Evolutionary conservation across 2,888 invertebrate species (phyloP).

Genomic region (Oeneis ivallda): DNA sequence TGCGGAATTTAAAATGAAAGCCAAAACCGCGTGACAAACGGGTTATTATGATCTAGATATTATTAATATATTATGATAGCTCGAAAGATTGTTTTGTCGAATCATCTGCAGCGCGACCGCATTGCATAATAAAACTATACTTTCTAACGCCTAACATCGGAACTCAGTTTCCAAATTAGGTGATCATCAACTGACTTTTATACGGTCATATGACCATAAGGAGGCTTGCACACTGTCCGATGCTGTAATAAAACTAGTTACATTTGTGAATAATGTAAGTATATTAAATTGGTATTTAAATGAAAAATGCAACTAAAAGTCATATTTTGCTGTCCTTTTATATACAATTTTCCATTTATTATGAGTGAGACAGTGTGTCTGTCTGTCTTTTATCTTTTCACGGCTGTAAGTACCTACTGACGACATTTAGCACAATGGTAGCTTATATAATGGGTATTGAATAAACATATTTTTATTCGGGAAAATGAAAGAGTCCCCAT

Average conservation of each 20-base stretch:
- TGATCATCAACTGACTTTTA: conserved; percentile 12
- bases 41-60: no score
- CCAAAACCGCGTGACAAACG: no score
- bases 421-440: no score
- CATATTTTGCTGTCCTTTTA: not conserved
- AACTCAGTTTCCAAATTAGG: conserved; percentile 25
- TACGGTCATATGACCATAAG: conserved; percentile 28
- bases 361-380: no score
- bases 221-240: conserved; percentile 21
- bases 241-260: not conserved
- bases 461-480: no score
- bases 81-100: not conserved
- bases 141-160: conserved; percentile 30
- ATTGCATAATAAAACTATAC: conserved; percentile 33
- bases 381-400: no score
- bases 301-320: not conserved
- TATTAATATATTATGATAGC: not conserved
- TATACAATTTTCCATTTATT: no score
- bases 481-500: no score
- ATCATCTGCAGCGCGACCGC: conserved; percentile 15
- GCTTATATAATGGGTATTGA: no score
- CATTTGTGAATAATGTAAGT: not conserved
- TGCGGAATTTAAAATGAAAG: no score
- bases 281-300: not conserved
- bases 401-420: no score